Evolutionary conservation across 2,113 vertebrate species (phyloP).

Genomic region (Eupsittula cactorum): DNA sequence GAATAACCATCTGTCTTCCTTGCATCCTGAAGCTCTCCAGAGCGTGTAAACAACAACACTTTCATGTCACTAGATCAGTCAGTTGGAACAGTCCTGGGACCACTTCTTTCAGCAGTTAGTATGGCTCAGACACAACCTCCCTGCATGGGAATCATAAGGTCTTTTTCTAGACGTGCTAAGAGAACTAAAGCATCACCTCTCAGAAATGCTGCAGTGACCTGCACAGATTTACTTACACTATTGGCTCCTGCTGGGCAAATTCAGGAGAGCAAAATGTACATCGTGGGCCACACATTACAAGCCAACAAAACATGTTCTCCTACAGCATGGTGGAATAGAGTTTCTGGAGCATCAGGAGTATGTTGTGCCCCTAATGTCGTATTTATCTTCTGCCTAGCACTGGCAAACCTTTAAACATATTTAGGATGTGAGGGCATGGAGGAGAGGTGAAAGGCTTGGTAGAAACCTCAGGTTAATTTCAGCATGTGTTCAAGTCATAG

Average conservation of each 20-base stretch:
- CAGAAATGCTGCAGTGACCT: background rate
- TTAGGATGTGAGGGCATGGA: background rate
- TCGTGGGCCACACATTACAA: background rate
- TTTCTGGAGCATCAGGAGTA: background rate
- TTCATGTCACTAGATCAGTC: constrained; percentile 33
- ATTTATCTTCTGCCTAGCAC: background rate
- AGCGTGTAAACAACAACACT: background rate
- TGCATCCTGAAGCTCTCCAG: background rate
- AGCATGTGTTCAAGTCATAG: background rate
- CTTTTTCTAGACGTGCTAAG: background rate
- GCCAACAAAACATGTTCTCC: background rate
- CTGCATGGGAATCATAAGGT: background rate
- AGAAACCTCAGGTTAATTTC: background rate
- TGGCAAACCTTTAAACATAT: background rate
- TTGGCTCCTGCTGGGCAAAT: background rate
- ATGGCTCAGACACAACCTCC: background rate
- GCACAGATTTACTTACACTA: background rate
- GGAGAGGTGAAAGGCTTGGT: background rate
- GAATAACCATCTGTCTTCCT: constrained; percentile 11
- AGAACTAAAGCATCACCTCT: background rate
- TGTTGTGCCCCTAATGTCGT: background rate
- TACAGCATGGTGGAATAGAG: background rate
- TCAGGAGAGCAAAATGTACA: background rate
- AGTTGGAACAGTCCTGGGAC: constrained; percentile 42
- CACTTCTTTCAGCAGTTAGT: background rate